These are phyloP conservation scores for Platyscapa corneri DNA, from an alignment of 1,140 invertebrate genomes.

Conservation along the genomic window DNA sequence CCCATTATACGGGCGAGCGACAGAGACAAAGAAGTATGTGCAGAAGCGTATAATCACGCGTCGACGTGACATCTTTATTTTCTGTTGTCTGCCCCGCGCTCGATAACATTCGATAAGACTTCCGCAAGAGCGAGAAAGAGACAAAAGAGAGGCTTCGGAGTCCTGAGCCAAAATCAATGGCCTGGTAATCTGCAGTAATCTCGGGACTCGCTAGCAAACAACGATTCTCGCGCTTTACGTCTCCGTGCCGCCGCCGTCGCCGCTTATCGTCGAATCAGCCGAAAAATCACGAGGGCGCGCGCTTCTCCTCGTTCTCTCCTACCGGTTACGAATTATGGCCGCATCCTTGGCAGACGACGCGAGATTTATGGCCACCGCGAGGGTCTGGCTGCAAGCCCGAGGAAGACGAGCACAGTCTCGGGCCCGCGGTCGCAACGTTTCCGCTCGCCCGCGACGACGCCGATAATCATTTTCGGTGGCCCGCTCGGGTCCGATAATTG, in stretches of 20 bases:
- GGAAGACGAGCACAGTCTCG: no score
- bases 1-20: not conserved
- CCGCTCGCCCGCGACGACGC: not conserved
- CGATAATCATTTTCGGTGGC: not conserved
- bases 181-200: conserved; percentile 29
- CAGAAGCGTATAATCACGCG: conserved; percentile 11
- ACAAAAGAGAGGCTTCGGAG: not conserved
- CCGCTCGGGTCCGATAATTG: not conserved
- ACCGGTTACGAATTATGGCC: not conserved
- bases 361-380: not conserved
- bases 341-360: not conserved
- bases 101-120: conserved; percentile 15
- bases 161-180: not conserved
- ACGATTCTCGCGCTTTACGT: no score
- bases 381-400: not conserved
- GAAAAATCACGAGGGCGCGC: conserved; percentile 1
- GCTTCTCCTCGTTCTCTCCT: not conserved
- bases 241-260: not conserved
- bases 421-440: not conserved
- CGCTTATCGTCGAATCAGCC: conserved; percentile 2
- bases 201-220: conserved; percentile 42
- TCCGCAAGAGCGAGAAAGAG: not conserved
- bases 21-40: not conserved
- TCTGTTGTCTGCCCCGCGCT: not conserved
- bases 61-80: conserved; percentile 23